Percentiles rank a stretch among this genome's conserved stretches.
phyloP scores from a whole-genome alignment of 2,888 invertebrate species.

The Coecobrya sp. region DNA sequence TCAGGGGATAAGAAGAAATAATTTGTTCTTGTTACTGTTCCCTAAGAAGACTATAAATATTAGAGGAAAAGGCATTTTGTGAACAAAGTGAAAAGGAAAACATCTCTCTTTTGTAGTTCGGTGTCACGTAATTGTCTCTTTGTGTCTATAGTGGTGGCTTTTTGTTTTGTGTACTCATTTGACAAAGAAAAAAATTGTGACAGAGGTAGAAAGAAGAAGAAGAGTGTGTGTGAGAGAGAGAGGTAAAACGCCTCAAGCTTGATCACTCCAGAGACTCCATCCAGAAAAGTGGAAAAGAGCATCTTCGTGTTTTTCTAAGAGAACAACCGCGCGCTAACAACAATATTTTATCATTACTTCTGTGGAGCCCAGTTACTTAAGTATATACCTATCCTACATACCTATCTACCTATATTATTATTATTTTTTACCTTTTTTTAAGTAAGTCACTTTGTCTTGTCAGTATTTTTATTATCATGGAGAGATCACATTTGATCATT shows the following conservation, averaged over 20 bases:
- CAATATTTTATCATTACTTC: constrained; percentile 60
- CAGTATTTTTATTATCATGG: constrained; percentile 64
- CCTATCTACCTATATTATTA: no score
- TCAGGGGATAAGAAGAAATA: constrained; percentile 20
- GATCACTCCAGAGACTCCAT: constrained; percentile 54
- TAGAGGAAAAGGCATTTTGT: background rate
- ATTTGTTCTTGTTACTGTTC: constrained; percentile 46
- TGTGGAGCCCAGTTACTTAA: background rate
- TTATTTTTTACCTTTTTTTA: constrained; percentile 21
- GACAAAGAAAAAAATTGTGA: constrained; percentile 65
- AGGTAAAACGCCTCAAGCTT: constrained; percentile 64
- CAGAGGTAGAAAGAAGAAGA: background rate
- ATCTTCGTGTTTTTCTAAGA: constrained; percentile 56
- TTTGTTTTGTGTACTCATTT: constrained; percentile 66
- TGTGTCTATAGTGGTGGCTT: constrained; percentile 4
- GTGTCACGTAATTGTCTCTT: constrained; percentile 64
- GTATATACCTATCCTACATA: background rate
- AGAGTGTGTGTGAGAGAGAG: background rate
- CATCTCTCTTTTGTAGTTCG: constrained; percentile 52
- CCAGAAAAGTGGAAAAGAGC: constrained; percentile 57
- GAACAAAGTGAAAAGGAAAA: constrained; percentile 22
- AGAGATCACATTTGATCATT: constrained; percentile 58
- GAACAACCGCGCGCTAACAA: constrained; percentile 3
- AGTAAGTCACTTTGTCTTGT: constrained; percentile 56
- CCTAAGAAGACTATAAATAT: background rate